Conservation (phyloP, 1,140 invertebrate species). For the Whitmania pigra region DNA sequence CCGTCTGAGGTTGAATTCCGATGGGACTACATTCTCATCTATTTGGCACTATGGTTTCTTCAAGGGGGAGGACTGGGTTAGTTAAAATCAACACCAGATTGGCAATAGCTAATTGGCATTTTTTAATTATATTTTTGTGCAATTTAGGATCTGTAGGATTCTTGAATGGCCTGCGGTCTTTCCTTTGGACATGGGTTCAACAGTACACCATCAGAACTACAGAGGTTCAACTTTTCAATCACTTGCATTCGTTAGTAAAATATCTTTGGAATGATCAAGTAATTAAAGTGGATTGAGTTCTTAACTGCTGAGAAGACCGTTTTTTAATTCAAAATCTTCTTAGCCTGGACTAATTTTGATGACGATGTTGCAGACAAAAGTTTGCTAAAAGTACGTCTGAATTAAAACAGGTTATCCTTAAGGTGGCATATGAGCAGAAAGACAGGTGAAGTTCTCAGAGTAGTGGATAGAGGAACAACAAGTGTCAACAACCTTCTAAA, state of each 20-base stretch:
- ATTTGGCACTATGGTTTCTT: constrained; percentile 73
- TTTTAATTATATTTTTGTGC: not conserved
- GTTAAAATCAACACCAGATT: constrained; percentile 18
- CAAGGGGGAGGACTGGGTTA: constrained; percentile 62
- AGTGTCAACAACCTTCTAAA: constrained; percentile 82
- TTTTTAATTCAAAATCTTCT: too few relatives aligned
- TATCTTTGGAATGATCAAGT: too few relatives aligned
- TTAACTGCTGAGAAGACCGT: too few relatives aligned
- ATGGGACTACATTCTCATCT: constrained; percentile 77
- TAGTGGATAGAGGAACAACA: constrained; percentile 88
- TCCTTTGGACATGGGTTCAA: constrained; percentile 85
- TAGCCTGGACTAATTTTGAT: too few relatives aligned
- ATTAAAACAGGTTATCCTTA: constrained; percentile 39
- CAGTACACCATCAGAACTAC: constrained; percentile 86
- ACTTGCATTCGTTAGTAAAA: constrained; percentile 63
- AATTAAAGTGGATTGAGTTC: too few relatives aligned
- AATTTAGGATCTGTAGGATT: constrained; percentile 51
- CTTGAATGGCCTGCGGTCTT: constrained; percentile 75
- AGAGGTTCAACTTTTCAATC: constrained; percentile 67
- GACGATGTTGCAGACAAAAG: too few relatives aligned
- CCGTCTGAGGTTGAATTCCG: constrained; percentile 48
- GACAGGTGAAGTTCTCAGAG: constrained; percentile 81
- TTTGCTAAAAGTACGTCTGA: too few relatives aligned
- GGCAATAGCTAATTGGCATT: not conserved
- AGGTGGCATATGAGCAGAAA: constrained; percentile 79